Evolutionary conservation across 64 coral and sea anemone species (phyloP), one percentile per base, ranked within the genome.

Genomic region (Stichodactyla helianthus): DNA sequence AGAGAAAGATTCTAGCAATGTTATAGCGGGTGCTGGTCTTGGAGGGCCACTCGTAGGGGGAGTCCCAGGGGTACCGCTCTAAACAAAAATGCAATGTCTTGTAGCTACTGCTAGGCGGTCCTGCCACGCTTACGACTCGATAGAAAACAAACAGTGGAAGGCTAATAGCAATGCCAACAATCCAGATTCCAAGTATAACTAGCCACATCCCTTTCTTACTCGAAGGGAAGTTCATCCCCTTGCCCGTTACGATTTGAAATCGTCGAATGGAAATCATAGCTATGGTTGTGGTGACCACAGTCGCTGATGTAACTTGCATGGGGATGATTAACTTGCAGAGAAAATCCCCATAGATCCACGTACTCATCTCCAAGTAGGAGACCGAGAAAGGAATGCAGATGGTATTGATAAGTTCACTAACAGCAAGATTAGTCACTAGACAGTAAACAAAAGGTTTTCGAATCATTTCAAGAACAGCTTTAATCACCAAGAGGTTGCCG

Each of bases 381-480:
- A 89, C 62, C 25, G 63, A 15, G n/a, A 93, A 90, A 15, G 85
- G 88, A 6, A 87, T 79, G 15, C 91, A 92, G 0, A 85, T 0
- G 5, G 94, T 90, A 44, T 89, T 97, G 50, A 89, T 82, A 11
- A 97, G 88, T 19, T 97, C 94, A 10, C 90, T 91, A 12, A 87
- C 86, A 10, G 91, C 94, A 82, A 97, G 82, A 52, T 97, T 97
- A 7, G 89, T 91, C 25, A 95, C 93, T 25, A 95, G 59, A 61
- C 84, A 85, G 23, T 90, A 90, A 5, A 57, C 55, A 59, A 86
- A 91, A 54, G 89, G 79, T 52, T 91, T 91, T 16, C 13, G 53
- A 16, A 22, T 84, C 18, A 82, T 77, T n/a, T 71, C 74, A 22
- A 86, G 22, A 7, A 91, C 59, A 2, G 89, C 84, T 71, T 91